Evolutionary conservation across 2,797 vertebrate genomes (phyloP), one percentile per base, ranked within the genome.

Genomic region (Heterohyrax brucei): DNA sequence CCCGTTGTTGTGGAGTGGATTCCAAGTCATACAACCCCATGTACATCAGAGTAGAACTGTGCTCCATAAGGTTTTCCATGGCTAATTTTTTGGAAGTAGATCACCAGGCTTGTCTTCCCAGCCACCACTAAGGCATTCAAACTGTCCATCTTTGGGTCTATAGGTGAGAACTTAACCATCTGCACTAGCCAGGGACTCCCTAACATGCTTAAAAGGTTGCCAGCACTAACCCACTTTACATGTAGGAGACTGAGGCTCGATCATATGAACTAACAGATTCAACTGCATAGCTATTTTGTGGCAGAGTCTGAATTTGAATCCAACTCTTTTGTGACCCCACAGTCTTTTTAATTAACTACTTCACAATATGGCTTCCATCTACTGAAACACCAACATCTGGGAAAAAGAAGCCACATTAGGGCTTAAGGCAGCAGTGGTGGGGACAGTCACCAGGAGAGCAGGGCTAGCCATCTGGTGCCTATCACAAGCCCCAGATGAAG

Each of bases 321-420:
- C 46, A 89, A 53, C n/a, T 92, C 80, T 89, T 83, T 83, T 5
- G 7, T 53, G 64, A 61, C 30, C 53, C 28, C 64, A 44, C 92
- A 91, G 59, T 84, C 77, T 50, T 91, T 81, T 12, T 22, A n/a
- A 76, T 86, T 26, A 87, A 56, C 61, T 76, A 48, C 21, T 80
- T 39, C 30, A 33, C 39, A 76, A 64, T 16, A 50, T 6, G 16
- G 16, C 5, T 93, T 19, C 82, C 61, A 12, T 21, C 73, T 46
- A 14, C 8, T 64, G 26, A 30, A 95, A 95, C 88, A 30, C 44
- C 44, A 18, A 5, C 64, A 86, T 33, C 53, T 13, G 62, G 68
- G 62, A 64, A 33, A n/a, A 70, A 18, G 73, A 46, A 18, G 16
- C 50, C 46, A 48, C 72, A 13, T 44, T 0, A 12, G 72, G 83